Evolutionary conservation across 2,113 vertebrate species (phyloP).

Genomic region (Synchiropus splendidus): DNA sequence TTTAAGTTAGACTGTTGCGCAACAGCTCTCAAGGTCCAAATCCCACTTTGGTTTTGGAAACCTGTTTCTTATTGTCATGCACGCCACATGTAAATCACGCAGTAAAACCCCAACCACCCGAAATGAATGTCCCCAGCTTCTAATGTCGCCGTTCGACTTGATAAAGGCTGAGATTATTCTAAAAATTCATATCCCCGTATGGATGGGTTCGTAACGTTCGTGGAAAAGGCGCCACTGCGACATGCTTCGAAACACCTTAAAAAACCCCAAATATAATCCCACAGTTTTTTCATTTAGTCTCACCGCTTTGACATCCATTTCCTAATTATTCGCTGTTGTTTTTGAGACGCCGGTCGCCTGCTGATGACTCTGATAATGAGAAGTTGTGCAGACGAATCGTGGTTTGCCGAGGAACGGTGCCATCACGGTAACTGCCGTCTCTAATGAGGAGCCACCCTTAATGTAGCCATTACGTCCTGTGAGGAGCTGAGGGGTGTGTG

Average conservation of each 20-base stretch:
- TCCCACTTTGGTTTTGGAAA: no score
- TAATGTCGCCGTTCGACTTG: no score
- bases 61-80: no score
- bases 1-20: no score
- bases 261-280: slow-evolving; percentile 39
- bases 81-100: no score
- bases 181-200: no score
- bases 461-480: slow-evolving; percentile 27
- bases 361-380: slow-evolving; percentile 50
- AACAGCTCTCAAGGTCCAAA: no score
- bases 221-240: slow-evolving; percentile 6
- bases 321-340: slow-evolving; percentile 58
- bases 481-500: slow-evolving; percentile 12
- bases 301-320: slow-evolving; percentile 36
- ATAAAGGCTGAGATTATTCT: no score
- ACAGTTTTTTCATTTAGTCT: slow-evolving; percentile 28
- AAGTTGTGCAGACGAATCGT: slow-evolving; percentile 34
- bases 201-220: no score
- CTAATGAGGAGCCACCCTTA: slow-evolving; percentile 36
- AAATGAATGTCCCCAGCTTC: background rate
- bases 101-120: background rate
- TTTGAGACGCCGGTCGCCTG: slow-evolving; percentile 35
- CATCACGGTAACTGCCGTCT: slow-evolving; percentile 39
- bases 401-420: slow-evolving; percentile 43
- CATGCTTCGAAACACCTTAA: slow-evolving; percentile 19